Evolutionary conservation across 2,888 invertebrate genomes (phyloP).

Genomic region (Resseliella maxima): DNA sequence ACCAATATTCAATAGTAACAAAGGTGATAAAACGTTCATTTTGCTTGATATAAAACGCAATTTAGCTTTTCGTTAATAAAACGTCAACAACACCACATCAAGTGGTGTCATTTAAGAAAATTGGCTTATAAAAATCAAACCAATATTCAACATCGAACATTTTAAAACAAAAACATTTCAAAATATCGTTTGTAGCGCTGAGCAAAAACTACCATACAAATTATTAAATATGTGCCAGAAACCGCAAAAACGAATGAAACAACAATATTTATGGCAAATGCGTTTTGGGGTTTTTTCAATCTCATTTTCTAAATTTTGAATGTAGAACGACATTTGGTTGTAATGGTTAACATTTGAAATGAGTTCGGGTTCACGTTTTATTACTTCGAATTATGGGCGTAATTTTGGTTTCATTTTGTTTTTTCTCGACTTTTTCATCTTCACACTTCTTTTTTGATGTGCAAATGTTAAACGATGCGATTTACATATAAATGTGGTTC

Average conservation of each 20-base stretch:
- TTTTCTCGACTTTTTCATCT: too few species aligned
- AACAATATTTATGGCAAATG: neutral
- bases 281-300: neutral
- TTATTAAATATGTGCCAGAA: neutral
- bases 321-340: neutral
- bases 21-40: too few species aligned
- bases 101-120: too few species aligned
- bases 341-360: neutral
- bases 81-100: too few species aligned
- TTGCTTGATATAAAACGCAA: too few species aligned
- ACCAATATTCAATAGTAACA: too few species aligned
- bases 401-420: too few species aligned
- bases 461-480: neutral
- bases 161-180: neutral
- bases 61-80: too few species aligned
- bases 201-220: neutral
- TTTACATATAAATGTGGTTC: neutral
- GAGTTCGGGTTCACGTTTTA: slow-evolving; percentile 7
- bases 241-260: neutral
- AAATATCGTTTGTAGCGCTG: neutral
- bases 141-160: too few species aligned
- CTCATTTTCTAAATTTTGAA: too few species aligned
- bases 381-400: neutral
- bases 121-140: too few species aligned
- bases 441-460: neutral